Base-by-base conservation (phyloP, 1,140 invertebrate species). In the Rhopalosiphum padi region DNA sequence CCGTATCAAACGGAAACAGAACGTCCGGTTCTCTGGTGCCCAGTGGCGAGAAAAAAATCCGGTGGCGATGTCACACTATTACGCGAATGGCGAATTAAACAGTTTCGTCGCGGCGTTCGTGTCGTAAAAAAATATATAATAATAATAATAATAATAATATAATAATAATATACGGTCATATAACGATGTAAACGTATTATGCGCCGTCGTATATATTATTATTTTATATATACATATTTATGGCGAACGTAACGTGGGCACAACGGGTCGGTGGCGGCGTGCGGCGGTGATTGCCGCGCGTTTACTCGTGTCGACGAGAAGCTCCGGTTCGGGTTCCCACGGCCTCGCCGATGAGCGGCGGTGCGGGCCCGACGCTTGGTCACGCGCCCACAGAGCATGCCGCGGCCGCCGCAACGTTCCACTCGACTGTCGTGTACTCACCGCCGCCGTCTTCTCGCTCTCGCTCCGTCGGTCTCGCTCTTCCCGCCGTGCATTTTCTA, bases 241-340 rank as follows among this genome's bases (percentile, higher is more conserved):
- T 53, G 37, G 89, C 53, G 51, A 25, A 41, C 37, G 35, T 55
- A 60, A 60, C 37, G 55, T 68, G 35, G 55, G 37, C 55, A 60
- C 37, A 15, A n/a, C 60, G 60, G 60, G 90, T 43, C 60, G 90
- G 90, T 11, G 15, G 48, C 46, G 46, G 46, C 46, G 46, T 4
- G 46, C 48, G 88, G 88, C 53, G 89, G 37, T 25, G 89, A 90
- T 90, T 90, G 53, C 85, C 43, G 25, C 43, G 23, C 85, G 85
- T 21, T 48, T 83, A 91, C 90, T 77, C 48, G 91, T 83, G 91
- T 60, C 48, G 90, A n/a, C 48, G 91, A 92, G 90, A 51, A 92
- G 91, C 91, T 92, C 90, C 68, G 90, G 90, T 91, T 83, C n/a
- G 91, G 22, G 51, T 93, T 93, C 91, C 77, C 91, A 93, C 91